These are phyloP conservation scores for Chaunax sp. DNA, from an alignment of 2,797 vertebrate species.

Conservation along the genomic window DNA sequence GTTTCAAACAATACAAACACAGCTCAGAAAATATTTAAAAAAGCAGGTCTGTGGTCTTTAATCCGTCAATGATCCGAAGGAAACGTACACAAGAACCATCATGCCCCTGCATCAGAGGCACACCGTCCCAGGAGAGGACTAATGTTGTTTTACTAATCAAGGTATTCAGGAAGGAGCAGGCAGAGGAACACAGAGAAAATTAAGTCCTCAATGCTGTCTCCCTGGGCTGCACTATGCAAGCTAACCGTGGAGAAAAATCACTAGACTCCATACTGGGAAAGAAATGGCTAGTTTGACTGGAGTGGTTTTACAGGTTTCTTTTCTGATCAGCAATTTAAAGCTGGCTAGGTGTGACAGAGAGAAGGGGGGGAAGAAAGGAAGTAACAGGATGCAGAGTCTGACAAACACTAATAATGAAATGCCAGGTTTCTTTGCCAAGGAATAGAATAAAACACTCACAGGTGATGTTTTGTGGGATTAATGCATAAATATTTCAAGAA, in stretches of 20 bases:
- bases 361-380: slow-evolving; percentile 9
- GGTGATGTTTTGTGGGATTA: background rate
- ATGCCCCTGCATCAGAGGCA: slow-evolving; percentile 47
- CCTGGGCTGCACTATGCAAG: slow-evolving; percentile 46
- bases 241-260: slow-evolving; percentile 57
- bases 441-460: background rate
- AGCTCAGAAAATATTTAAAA: slow-evolving; percentile 1
- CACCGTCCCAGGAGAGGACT: slow-evolving; percentile 50
- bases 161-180: slow-evolving; percentile 50
- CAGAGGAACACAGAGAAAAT: slow-evolving; percentile 46
- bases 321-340: slow-evolving; percentile 22
- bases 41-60: slow-evolving; percentile 25
- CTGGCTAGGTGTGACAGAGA: background rate
- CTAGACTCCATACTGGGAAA: slow-evolving; percentile 7
- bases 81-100: slow-evolving; percentile 44
- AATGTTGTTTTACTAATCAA: slow-evolving; percentile 71
- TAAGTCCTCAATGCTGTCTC: slow-evolving; percentile 55
- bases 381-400: slow-evolving; percentile 7
- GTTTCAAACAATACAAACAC: slow-evolving; percentile 1
- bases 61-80: slow-evolving; percentile 48
- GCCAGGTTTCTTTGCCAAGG: background rate
- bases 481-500: background rate
- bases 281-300: slow-evolving; percentile 18
- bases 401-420: background rate
- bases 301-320: slow-evolving; percentile 17